Percentiles rank a stretch among this genome's conserved stretches.
Conservation (phyloP, 2,113 vertebrate species). For the Pelecanus crispus region DNA sequence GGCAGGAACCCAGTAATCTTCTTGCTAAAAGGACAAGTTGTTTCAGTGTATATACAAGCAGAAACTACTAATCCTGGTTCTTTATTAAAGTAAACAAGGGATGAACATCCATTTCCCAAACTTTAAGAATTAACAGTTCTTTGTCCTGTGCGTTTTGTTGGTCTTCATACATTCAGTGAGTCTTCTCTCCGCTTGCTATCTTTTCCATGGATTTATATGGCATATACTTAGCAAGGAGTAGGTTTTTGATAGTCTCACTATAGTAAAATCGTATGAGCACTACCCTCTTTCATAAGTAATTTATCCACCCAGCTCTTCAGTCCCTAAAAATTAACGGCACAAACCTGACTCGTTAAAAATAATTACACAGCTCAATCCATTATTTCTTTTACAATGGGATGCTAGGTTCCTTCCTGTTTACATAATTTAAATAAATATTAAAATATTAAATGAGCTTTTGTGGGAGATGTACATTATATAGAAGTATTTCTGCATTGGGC, state of each 20-base stretch:
- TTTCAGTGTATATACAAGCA: neutral
- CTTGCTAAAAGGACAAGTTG: neutral
- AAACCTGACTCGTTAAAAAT: neutral
- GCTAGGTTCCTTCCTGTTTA: neutral
- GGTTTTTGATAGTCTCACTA: neutral
- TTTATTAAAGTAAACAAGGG: neutral
- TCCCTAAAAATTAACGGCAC: neutral
- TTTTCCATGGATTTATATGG: neutral
- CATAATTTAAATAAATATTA: neutral
- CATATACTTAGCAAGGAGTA: neutral
- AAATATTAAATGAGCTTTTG: neutral
- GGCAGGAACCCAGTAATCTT: neutral
- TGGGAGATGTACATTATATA: neutral
- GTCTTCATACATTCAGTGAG: neutral
- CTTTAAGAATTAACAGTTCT: neutral
- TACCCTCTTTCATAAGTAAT: neutral
- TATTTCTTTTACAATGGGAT: neutral
- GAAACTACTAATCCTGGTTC: neutral
- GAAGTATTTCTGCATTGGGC: neutral
- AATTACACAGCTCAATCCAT: neutral
- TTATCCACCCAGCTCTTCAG: neutral
- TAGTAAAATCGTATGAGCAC: neutral
- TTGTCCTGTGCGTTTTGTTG: neutral
- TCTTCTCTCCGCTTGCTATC: neutral
- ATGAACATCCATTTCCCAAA: neutral